These are phyloP conservation scores for Apodemia duryi DNA, from an alignment of 2,888 invertebrate species.

Conservation along the genomic window DNA sequence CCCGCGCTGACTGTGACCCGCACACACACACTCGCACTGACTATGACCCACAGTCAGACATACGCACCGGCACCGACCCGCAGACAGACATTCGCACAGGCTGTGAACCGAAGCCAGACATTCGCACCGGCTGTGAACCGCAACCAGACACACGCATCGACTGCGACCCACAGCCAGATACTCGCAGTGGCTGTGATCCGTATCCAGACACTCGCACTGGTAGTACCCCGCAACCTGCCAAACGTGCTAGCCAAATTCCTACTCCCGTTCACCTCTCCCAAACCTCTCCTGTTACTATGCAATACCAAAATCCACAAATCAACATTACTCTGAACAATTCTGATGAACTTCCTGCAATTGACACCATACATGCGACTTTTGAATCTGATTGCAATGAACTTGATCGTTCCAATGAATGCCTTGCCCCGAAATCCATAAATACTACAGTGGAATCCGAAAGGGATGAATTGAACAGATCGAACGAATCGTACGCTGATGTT, in stretches of 20 bases:
- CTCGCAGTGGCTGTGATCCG: too few species aligned
- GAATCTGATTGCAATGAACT: constrained; percentile 42
- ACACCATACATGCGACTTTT: constrained; percentile 39
- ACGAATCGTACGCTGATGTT: constrained; percentile 69
- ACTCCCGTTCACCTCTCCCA: neutral
- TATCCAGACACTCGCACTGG: too few species aligned
- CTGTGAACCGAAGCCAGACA: constrained; percentile 25
- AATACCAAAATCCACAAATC: constrained; percentile 19
- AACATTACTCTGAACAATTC: constrained; percentile 32
- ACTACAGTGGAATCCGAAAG: constrained; percentile 57
- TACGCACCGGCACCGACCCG: too few species aligned
- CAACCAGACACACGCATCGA: too few species aligned
- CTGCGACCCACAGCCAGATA: too few species aligned
- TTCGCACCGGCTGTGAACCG: constrained; percentile 50
- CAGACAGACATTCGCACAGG: too few species aligned
- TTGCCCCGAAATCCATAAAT: constrained; percentile 56
- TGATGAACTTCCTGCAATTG: constrained; percentile 39
- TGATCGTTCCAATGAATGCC: constrained; percentile 67
- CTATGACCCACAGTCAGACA: too few species aligned
- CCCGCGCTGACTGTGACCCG: too few species aligned
- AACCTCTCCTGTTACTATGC: neutral
- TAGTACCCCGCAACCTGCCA: too few species aligned
- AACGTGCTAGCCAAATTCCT: constrained; percentile 3
- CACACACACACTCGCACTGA: too few species aligned
- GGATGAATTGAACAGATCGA: constrained; percentile 65